Evolutionary conservation across 2,113 vertebrate species (phyloP).

Genomic region (Corythornis madagascariensis): DNA sequence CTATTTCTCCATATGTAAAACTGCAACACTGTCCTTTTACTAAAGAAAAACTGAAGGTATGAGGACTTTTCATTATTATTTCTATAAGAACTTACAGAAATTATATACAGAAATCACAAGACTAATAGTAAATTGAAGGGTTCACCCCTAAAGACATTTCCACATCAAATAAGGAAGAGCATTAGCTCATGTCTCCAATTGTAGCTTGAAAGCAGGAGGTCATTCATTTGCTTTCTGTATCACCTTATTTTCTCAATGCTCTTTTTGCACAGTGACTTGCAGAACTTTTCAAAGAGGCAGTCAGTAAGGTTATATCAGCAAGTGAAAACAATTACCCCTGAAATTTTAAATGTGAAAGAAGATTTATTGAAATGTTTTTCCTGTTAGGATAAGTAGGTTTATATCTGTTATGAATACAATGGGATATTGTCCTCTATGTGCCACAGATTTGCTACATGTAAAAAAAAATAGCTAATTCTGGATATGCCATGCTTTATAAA

Average conservation of each 20-base stretch:
- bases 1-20: neutral
- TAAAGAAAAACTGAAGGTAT: neutral
- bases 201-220: neutral
- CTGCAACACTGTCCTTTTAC: neutral
- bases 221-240: neutral
- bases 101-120: neutral
- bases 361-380: neutral
- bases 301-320: neutral
- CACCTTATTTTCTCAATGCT: neutral
- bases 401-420: neutral
- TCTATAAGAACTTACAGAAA: neutral
- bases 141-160: neutral
- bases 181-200: neutral
- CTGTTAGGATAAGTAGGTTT: neutral
- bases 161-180: neutral
- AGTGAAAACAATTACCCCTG: neutral
- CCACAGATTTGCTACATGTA: neutral
- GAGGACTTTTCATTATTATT: neutral
- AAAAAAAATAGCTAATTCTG: neutral
- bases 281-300: neutral
- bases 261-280: neutral
- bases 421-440: neutral
- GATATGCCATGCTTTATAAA: neutral
- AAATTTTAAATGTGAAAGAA: neutral
- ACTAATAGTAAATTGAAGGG: neutral